Conservation (phyloP, 2,888 invertebrate genomes). For the Orchesellides sinensis region DNA sequence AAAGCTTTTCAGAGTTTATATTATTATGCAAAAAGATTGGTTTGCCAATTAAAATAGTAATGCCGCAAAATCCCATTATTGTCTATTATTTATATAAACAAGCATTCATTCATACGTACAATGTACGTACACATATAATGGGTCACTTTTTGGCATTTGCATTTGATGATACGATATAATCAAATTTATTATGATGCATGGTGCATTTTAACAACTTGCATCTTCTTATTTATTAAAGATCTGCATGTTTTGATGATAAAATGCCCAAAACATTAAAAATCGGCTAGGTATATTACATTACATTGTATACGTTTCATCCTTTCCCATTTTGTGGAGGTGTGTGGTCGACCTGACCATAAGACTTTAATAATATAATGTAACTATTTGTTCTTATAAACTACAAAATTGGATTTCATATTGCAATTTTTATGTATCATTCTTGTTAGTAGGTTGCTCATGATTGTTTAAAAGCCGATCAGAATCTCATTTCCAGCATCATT, state of each 20-base stretch:
- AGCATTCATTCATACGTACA: too few relatives aligned
- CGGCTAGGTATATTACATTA: too few relatives aligned
- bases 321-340: slow-evolving; percentile 17
- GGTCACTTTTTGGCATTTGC: slow-evolving; percentile 8
- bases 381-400: neutral
- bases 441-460: neutral
- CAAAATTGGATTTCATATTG: neutral
- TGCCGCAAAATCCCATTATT: neutral
- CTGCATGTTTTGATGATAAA: neutral
- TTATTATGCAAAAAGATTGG: slow-evolving; percentile 4
- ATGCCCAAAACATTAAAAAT: too few relatives aligned
- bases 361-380: too few relatives aligned
- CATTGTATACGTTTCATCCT: neutral
- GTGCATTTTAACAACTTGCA: neutral
- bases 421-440: neutral
- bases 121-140: slow-evolving; percentile 15
- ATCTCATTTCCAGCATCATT: slow-evolving; percentile 19
- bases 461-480: slow-evolving; percentile 3
- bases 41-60: slow-evolving; percentile 6
- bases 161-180: neutral
- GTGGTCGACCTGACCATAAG: neutral
- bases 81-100: neutral
- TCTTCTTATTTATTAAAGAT: neutral
- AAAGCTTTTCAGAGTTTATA: neutral
- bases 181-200: too few relatives aligned